These are phyloP conservation scores for Scatophagus argus DNA, from an alignment of 2,113 vertebrate species.

Conservation along the genomic window DNA sequence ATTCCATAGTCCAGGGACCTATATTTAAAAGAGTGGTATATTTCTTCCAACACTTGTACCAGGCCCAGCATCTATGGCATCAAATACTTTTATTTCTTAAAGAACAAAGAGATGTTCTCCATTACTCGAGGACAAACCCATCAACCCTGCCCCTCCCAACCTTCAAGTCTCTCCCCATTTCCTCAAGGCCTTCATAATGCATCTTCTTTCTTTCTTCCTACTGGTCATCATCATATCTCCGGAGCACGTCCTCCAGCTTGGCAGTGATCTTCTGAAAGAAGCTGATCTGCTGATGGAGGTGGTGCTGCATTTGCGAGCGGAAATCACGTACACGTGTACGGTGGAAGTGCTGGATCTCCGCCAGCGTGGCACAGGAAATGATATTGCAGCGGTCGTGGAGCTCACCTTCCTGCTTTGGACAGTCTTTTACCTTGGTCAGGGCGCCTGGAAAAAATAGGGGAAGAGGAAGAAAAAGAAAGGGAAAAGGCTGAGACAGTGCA, in stretches of 20 bases:
- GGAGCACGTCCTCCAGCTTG: conserved; percentile 94
- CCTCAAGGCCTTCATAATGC: neutral
- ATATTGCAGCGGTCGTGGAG: conserved; percentile 97
- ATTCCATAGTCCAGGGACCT: conserved; percentile 34
- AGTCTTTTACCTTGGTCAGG: conserved; percentile 97
- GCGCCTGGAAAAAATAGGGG: conserved; percentile 84
- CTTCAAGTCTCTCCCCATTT: neutral
- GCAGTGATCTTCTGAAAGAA: conserved; percentile 98
- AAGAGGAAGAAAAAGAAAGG: neutral
- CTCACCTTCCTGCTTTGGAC: conserved; percentile 90
- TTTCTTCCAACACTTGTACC: conserved; percentile 20
- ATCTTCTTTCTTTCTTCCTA: conserved; percentile 69
- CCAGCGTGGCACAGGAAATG: conserved; percentile 96
- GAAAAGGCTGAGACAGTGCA: neutral
- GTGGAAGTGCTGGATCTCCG: conserved; percentile 99
- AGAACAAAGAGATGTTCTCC: conserved; percentile 3
- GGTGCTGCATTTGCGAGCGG: conserved; percentile 96
- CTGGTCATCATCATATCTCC: conserved; percentile 90
- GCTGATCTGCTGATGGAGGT: conserved; percentile 94
- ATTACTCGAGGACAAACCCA: conserved; percentile 2
- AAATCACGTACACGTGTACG: conserved; percentile 96
- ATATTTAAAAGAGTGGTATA: conserved; percentile 4
- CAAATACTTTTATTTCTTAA: conserved; percentile 16
- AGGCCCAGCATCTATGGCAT: conserved; percentile 5
- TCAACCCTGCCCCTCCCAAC: conserved; percentile 18